Conservation (phyloP, 2,888 invertebrate genomes). For the Napeogenes inachia region DNA sequence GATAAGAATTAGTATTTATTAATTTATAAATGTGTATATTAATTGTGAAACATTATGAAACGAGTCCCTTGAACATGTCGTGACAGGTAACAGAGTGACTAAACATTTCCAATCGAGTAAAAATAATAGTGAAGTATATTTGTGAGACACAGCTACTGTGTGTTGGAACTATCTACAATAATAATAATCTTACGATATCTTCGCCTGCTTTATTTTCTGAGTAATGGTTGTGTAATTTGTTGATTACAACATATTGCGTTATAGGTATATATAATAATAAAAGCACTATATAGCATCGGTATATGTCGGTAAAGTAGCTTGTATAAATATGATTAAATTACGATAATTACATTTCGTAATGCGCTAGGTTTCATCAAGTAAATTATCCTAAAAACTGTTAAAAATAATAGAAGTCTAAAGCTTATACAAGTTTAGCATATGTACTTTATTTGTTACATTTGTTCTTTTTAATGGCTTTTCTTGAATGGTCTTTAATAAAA, state of each 20-base stretch:
- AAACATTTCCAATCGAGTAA: slow-evolving; percentile 15
- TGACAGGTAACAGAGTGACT: slow-evolving; percentile 40
- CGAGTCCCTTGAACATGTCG: slow-evolving; percentile 42
- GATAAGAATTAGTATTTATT: background rate
- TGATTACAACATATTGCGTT: slow-evolving; percentile 19
- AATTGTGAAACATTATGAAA: background rate
- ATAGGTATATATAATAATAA: slow-evolving; percentile 6
- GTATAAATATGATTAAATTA: too few species aligned
- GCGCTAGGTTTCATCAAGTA: too few species aligned
- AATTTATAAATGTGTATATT: slow-evolving; percentile 9
- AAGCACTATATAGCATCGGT: too few species aligned
- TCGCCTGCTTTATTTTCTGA: slow-evolving; percentile 30
- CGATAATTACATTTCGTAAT: too few species aligned
- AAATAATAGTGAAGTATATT: too few species aligned
- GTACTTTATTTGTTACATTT: too few species aligned
- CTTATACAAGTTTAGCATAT: too few species aligned
- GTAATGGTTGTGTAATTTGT: slow-evolving; percentile 33
- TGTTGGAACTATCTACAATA: slow-evolving; percentile 12
- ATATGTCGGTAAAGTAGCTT: too few species aligned
- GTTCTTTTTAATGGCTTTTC: too few species aligned
- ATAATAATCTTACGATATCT: slow-evolving; percentile 28
- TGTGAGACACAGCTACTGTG: background rate
- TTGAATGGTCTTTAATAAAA: too few species aligned
- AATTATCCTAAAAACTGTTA: too few species aligned
- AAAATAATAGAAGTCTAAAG: too few species aligned